Conservation (phyloP, 2,797 vertebrate species). For the Ispidina lecontei region DNA sequence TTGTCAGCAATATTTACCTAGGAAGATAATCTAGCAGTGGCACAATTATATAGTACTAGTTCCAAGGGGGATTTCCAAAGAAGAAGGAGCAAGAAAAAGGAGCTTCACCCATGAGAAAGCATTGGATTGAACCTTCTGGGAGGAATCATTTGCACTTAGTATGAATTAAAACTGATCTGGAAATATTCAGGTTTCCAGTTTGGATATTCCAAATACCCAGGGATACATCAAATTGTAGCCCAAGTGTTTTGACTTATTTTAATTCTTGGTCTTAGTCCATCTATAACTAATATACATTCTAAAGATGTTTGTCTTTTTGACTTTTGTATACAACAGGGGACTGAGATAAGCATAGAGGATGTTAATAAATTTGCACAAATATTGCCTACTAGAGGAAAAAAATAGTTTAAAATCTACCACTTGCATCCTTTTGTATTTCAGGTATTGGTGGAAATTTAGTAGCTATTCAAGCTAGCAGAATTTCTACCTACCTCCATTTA, state of each 20-base stretch:
- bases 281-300: not conserved
- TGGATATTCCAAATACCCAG: not conserved
- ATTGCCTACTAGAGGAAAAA: not conserved
- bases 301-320: not conserved
- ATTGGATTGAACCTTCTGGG: not conserved
- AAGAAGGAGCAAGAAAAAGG: not conserved
- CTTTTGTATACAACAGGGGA: not conserved
- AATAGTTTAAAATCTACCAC: not conserved
- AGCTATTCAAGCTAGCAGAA: slow-evolving; percentile 96
- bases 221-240: not conserved
- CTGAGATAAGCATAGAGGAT: not conserved
- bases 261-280: not conserved
- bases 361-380: not conserved
- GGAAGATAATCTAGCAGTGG: not conserved
- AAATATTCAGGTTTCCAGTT: not conserved
- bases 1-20: not conserved
- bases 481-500: slow-evolving; percentile 95
- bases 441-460: slow-evolving; percentile 97
- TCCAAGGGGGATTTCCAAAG: not conserved
- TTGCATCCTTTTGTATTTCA: slow-evolving; percentile 62
- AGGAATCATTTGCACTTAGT: not conserved
- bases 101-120: not conserved
- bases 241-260: not conserved
- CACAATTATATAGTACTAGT: not conserved
- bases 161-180: not conserved